Evolutionary conservation across 30 jellyfish, hydroid and myxozoan genomes (phyloP).

Genomic region (Aurelia sp.): DNA sequence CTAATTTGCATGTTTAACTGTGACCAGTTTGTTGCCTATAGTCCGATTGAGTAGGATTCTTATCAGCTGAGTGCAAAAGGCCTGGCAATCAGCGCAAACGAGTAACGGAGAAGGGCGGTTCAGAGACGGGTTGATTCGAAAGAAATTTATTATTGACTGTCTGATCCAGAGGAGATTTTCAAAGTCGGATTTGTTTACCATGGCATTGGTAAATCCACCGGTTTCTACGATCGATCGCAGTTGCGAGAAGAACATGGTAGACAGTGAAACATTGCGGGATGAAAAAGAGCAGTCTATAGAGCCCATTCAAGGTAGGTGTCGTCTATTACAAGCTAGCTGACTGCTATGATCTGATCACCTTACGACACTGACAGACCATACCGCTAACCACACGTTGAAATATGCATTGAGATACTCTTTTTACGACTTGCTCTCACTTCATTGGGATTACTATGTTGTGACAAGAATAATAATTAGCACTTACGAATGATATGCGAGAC

Average conservation of each 20-base stretch:
- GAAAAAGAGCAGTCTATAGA: slow-evolving; percentile 72
- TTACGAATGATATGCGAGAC: slow-evolving; percentile 51
- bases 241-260: slow-evolving; percentile 69
- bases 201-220: slow-evolving; percentile 68
- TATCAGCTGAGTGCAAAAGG: not conserved
- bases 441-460: slow-evolving; percentile 75
- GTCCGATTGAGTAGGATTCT: not conserved
- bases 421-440: slow-evolving; percentile 57
- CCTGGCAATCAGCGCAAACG: slow-evolving; percentile 4
- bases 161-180: slow-evolving; percentile 27
- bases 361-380: slow-evolving; percentile 56
- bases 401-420: slow-evolving; percentile 54
- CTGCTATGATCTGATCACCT: slow-evolving; percentile 45
- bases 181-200: slow-evolving; percentile 27
- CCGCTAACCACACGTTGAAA: slow-evolving; percentile 77
- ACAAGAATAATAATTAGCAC: slow-evolving; percentile 71
- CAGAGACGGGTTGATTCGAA: not conserved
- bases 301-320: slow-evolving; percentile 76
- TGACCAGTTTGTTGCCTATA: not conserved
- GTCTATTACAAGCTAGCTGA: slow-evolving; percentile 10
- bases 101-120: not conserved
- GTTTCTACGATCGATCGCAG: slow-evolving; percentile 54
- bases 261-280: slow-evolving; percentile 51
- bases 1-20: slow-evolving; percentile 4
- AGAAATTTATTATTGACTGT: slow-evolving; percentile 17